Evolutionary conservation across 2,888 invertebrate species (phyloP), one percentile per base, ranked within the genome.

Genomic region (Hylaea fasciaria): DNA sequence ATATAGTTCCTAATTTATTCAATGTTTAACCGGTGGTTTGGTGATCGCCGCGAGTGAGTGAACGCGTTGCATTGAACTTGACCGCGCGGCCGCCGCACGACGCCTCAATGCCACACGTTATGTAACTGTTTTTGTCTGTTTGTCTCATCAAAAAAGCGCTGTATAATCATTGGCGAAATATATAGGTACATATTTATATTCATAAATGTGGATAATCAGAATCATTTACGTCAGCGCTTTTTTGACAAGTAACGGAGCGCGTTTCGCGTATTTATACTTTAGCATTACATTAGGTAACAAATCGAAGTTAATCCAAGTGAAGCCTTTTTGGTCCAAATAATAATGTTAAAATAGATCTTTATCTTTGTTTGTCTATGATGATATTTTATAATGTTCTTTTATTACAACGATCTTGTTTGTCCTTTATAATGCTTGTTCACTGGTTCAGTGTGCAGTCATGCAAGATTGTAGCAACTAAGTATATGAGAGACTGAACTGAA

Each of bases 41-140:
- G 10, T 32, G 7, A 32, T 32, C 32, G 45, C 53, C 7, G 37
- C 53, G 41, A 10, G 45, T 37, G 49, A 48, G 48, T 62, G 51
- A 62, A 62, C 61, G 48, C 17, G 8, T 49, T n/a, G 35, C 56
- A 62, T 62, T 62, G 61, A 62, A 62, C 61, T 62, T 62, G 61
- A 57, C 56, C 61, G 45, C n/a, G 8, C 13, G 37, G 28, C 48
- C 17, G 45, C 12, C 37, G 37, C 39, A 44, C 22, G 32, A 16
- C 35, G 29, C 14, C 49, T 61, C 51, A 51, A 55, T 52, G 51
- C 51, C 47, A 40, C 11, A 4, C 28, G 29, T 53, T 52, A 53
- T 49, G 32, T 48, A 52, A 58, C 35, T 1, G 16, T 54, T 54
- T 54, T 54, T 47, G 41, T 51, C 11, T 37, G 17, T 44, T 48